Evolutionary conservation across 1,140 invertebrate species (phyloP).

Genomic region (Platorchestia sp.): DNA sequence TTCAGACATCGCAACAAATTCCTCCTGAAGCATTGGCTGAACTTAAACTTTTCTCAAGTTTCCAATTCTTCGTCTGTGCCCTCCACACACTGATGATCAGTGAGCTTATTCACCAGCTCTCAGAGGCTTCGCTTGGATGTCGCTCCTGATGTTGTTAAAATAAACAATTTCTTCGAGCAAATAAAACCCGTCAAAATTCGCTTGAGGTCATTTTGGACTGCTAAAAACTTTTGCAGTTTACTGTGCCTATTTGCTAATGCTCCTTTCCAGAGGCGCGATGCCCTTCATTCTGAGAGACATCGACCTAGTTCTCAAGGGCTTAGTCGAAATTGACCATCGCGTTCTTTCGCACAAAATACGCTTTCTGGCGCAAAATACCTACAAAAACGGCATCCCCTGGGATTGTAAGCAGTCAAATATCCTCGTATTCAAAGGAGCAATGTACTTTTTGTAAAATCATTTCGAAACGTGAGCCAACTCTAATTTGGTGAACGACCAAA

Average conservation of each 20-base stretch:
- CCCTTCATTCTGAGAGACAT: not conserved
- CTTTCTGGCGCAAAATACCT: not conserved
- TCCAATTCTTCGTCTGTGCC: not conserved
- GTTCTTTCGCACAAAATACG: not conserved
- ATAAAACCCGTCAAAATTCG: not conserved
- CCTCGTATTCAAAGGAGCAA: not conserved
- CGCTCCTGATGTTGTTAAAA: not conserved
- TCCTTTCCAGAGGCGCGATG: not conserved
- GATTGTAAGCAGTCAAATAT: not conserved
- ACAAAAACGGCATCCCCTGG: not conserved
- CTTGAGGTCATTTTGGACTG: not conserved
- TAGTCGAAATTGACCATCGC: not conserved
- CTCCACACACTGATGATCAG: not conserved
- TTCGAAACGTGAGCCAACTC: conserved; percentile 13
- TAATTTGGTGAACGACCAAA: conserved; percentile 33
- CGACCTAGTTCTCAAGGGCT: not conserved
- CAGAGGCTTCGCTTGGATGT: not conserved
- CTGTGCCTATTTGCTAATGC: not conserved
- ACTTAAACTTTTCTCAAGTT: not conserved
- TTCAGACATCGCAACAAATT: too few relatives aligned
- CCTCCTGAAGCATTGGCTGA: not conserved
- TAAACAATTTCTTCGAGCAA: not conserved
- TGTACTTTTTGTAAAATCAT: not conserved
- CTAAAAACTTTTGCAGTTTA: not conserved
- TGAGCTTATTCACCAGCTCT: not conserved